phyloP scores from a whole-genome alignment of 2,113 vertebrate species.

The Micronycteris hirsuta region DNA sequence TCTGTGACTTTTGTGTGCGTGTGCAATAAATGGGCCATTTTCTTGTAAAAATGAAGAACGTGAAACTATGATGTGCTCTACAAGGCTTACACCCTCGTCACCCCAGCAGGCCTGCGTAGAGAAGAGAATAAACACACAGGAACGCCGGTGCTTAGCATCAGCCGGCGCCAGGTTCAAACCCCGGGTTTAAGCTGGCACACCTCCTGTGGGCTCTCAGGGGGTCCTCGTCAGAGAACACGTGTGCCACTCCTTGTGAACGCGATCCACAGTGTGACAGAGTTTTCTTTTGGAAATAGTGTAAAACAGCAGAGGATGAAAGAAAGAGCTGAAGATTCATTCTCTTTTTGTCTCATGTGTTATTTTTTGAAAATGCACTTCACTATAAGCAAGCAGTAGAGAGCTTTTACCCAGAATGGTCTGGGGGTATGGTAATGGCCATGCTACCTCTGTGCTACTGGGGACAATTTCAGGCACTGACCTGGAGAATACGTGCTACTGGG shows the following conservation, averaged over 20 bases:
- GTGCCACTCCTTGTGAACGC: not conserved
- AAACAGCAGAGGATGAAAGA: not conserved
- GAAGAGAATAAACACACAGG: rapidly evolving
- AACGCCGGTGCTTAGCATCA: rapidly evolving
- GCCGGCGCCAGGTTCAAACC: rapidly evolving
- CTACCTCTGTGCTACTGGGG: not conserved
- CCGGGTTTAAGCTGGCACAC: not conserved
- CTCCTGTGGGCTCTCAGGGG: rapidly evolving
- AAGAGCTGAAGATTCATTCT: not conserved
- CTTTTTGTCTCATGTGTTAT: not conserved
- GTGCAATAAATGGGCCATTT: not conserved
- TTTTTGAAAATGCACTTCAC: not conserved
- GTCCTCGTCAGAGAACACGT: not conserved
- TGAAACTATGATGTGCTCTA: not conserved
- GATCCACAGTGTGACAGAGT: not conserved
- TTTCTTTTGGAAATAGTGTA: not conserved
- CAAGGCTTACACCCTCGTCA: not conserved
- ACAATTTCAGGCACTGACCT: not conserved
- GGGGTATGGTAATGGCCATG: not conserved
- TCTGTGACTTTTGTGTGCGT: too few relatives aligned
- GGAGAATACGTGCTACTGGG: not conserved
- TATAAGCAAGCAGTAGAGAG: not conserved
- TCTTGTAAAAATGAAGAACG: not conserved
- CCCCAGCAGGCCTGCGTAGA: rapidly evolving
- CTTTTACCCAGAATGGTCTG: not conserved